Evolutionary conservation across 2,113 vertebrate species (phyloP), one percentile per base, ranked within the genome.

Genomic region (Nothobranchius kuhntae): DNA sequence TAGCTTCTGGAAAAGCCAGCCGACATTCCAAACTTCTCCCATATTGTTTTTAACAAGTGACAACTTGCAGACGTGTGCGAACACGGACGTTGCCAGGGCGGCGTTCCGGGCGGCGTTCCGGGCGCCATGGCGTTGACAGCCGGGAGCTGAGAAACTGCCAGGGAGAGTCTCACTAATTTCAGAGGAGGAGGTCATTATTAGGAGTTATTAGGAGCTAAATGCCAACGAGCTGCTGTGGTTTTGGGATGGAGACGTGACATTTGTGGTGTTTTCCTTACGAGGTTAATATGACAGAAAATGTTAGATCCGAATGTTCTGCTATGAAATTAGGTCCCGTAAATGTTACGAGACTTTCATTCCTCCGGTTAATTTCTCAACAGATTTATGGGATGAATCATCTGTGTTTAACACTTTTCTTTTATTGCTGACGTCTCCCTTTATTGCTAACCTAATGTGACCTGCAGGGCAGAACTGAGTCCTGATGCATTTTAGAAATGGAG

Each of bases 41-140:
- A 65, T 74, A 85, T 88, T 88, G 84, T 89, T 83, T 87, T 81
- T 78, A 87, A 86, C 87, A 83, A 90, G 89, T 80, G 86, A 89
- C 75, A 72, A 86, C 88, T 81, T 77, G 88, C 78, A 61, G 65
- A 83, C 55, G 61, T 60, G 76, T 54, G 15, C 72, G 54, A 74
- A 78, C 76, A 56, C 50, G 60, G 76, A 80, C 51, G 71, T 59
- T 86, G 86, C 77, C 81, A 72, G 73, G 67, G 74, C 15, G 65
- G 86, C 75, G 82, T n/a, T n/a, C n/a, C n/a, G n/a, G n/a, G n/a
- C n/a, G n/a, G n/a, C n/a, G 26, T 54, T 63, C 15, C 65, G 74
- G 73, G 77, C 84, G 77, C 84, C 71, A 61, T 50, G 7, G 71
- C 46, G 84, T 65, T 77, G 87, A 91, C 85, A 91, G 87, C 63